Base-by-base conservation (phyloP, 2,113 vertebrate genomes). In the Daphoenositta chrysoptera region DNA sequence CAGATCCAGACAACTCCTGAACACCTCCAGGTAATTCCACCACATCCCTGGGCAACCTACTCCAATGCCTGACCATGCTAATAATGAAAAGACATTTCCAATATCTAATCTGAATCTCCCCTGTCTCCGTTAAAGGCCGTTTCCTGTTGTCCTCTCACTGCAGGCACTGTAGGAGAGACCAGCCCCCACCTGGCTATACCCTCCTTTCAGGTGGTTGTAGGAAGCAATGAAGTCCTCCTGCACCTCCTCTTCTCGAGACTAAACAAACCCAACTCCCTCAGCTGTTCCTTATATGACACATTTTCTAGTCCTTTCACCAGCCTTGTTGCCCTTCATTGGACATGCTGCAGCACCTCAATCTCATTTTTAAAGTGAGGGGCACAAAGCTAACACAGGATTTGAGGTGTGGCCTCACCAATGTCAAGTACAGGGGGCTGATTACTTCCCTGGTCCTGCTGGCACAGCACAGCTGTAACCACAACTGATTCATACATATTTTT, bases 391-490 rank as follows among this genome's bases (percentile, higher is more conserved):
- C 18, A 19, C 20, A 72, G 22, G 21, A 57, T 27, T 80, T 37
- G 66, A 65, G 26, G 35, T 19, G 10, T 0, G 0, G 21, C 42
- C 26, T 64, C 31, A 65, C 22, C 42, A 65, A 19, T 33, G 18
- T 15, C 0, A 0, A 37, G 50, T 28, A 57, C 18, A 44, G 27
- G 14, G 14, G 14, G 9, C 23, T 15, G 14, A 42, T 40, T n/a
- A 42, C 14, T 64, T 26, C 7, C 30, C 35, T 48, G 11, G 58
- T 23, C 18, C 31, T 57, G 35, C 31, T 50, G 50, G 26, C 22
- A 86, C 33, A 77, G 53, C 63, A 51, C 37, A 87, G 45, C 7
- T 51, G 22, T 28, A 15, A 51, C 30, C 20, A 42, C 37, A 91
- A 76, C 21, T 5, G 6, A 91, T 31, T 75, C 11, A 33, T 28